Percentiles rank a stretch among this genome's conserved stretches.
These are phyloP conservation scores for Mungos mungo DNA, from an alignment of 2,113 vertebrate species.

Conservation along the genomic window DNA sequence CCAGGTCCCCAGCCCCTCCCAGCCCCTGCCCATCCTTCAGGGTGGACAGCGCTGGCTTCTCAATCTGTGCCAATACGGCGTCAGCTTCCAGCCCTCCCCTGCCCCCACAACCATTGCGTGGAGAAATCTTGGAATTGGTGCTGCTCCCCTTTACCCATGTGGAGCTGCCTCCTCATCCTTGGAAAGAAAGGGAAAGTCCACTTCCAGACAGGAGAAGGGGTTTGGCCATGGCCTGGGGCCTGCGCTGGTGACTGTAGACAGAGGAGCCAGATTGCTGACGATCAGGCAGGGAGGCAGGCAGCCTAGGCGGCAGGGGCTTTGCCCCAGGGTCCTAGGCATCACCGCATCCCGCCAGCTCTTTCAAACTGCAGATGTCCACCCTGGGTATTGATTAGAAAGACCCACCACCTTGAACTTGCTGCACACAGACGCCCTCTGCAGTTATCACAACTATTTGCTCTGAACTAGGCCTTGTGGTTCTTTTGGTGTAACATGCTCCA, in stretches of 20 bases:
- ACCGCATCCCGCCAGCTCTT: neutral
- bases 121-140: neutral
- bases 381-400: neutral
- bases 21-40: neutral
- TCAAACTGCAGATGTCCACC: neutral
- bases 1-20: no score
- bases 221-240: neutral
- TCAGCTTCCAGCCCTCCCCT: neutral
- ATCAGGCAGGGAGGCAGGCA: neutral
- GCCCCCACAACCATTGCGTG: no score
- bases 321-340: neutral
- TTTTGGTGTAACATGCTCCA: neutral
- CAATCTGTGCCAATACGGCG: neutral
- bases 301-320: neutral
- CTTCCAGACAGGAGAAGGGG: neutral
- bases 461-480: neutral
- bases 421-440: neutral
- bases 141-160: neutral
- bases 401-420: neutral
- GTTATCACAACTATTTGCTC: neutral
- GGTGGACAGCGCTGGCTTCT: fast-evolving
- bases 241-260: neutral
- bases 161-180: neutral
- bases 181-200: neutral
- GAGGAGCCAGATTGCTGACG: neutral